Evolutionary conservation across 2,888 invertebrate genomes (phyloP), one percentile per base, ranked within the genome.

Genomic region (Eutolmus rufibarbis): DNA sequence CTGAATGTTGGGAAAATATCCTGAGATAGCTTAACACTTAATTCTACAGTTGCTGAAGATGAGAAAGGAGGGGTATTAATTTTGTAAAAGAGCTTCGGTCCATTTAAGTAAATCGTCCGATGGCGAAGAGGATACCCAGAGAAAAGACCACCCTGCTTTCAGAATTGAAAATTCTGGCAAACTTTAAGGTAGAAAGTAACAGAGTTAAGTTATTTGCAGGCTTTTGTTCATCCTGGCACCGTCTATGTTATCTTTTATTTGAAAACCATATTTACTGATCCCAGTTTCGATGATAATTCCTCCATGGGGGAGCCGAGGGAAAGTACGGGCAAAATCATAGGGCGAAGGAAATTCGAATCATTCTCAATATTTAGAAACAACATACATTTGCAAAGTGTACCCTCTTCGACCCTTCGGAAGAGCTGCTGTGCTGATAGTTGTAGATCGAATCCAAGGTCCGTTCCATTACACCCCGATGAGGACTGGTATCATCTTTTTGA

Each of bases 331-430:
- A 43, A 19, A 74, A 85, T 43, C 51, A 56, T 74, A 66, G 74
- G 16, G 40, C 31, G 23, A 43, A 28, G 43, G 74, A 85, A 46
- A 74, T 46, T 31, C 74, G 37, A 74, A 74, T 43, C n/a, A 40
- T 74, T 19, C 74, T 51, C 74, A 85, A 85, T 46, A 28, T 85
- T 85, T 74, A 43, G 74, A 74, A 85, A 74, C 31, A 74, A n/a
- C 74, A 74, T 40, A 74, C 85, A 85, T 57, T 82, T 82, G 82
- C 37, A 57, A 82, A 82, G 57, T 57, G 57, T 56, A 82, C 56
- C 66, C 66, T 14, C 57, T 82, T 37, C 82, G 57, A 66, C 66
- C 82, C 37, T 66, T 82, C 56, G 7, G 66, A 31, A 37, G 37
- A 78, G 19, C 46, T 37, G 51, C 34, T 82, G 19, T 57, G 37